phyloP scores from a whole-genome alignment of 2,888 invertebrate genomes.

The Taphrorychus bicolor region DNA sequence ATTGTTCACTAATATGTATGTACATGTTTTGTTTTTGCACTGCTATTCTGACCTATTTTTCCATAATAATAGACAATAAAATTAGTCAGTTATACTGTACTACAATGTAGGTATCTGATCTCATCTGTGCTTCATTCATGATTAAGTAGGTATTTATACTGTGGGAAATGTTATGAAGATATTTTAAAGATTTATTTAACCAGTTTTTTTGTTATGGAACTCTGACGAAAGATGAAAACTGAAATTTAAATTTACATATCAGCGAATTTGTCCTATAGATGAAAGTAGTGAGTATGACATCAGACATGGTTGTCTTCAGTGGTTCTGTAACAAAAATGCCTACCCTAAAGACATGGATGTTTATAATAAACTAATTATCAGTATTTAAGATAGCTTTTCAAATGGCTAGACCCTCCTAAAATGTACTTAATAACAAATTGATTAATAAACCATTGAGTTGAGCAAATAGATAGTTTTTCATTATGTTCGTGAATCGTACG shows the following conservation, averaged over 20 bases:
- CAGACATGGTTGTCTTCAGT: not conserved
- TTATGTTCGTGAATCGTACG: too few relatives aligned
- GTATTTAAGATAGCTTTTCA: constrained; percentile 62
- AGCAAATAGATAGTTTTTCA: constrained; percentile 20
- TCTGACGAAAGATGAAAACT: too few relatives aligned
- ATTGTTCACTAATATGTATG: too few relatives aligned
- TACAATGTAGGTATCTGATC: not conserved
- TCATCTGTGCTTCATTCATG: constrained; percentile 1
- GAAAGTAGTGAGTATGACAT: not conserved
- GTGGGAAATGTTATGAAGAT: constrained; percentile 29
- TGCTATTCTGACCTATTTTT: constrained; percentile 7
- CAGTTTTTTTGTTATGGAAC: not conserved
- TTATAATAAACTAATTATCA: constrained; percentile 60
- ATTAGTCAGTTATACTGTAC: too few relatives aligned
- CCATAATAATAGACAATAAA: constrained; percentile 35
- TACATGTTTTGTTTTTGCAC: not conserved
- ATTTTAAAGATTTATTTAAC: constrained; percentile 17
- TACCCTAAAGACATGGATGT: constrained; percentile 51
- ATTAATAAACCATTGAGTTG: constrained; percentile 57
- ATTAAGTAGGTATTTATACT: not conserved
- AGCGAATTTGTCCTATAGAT: not conserved
- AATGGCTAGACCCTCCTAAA: constrained; percentile 61
- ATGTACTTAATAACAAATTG: constrained; percentile 56
- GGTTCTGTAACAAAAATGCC: constrained; percentile 9
- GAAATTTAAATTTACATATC: not conserved